Base-by-base conservation (phyloP, 2,113 vertebrate genomes). In the Zosterops lateralis region DNA sequence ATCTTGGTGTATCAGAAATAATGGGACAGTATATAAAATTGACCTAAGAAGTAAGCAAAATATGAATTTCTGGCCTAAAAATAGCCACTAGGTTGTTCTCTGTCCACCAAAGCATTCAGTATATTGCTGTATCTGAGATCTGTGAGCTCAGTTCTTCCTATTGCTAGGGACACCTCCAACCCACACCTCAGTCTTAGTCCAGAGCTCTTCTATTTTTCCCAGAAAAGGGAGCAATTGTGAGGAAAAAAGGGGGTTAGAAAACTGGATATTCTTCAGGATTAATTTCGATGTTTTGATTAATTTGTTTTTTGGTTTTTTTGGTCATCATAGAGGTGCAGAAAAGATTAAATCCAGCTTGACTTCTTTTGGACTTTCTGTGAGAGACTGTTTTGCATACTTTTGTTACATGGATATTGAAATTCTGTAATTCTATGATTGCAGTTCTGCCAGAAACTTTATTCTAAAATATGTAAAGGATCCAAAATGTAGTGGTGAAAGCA, bases 351-450 rank as follows among this genome's bases (percentile, higher is more conserved):
- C 25, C 72, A 82, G 24, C 36, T 58, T 92, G 67, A 73, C 5
- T 36, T 94, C 34, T 72, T 84, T 68, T 90, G 79, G 86, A 84
- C 51, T 80, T 93, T 87, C 47, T 60, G 21, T 76, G 83, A 75
- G 44, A 97, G 94, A 89, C n/a, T 42, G 10, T 76, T 96, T 91
- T 87, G n/a, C 53, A 84, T 48, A 56, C 17, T 95, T 96, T 93
- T 93, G 67, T 85, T 89, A 61, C 8, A 81, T 25, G 38, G 31
- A 68, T 57, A 89, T 51, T 92, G 77, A 93, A 86, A 95, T 81
- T 78, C 84, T 90, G 24, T 88, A 88, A 94, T 84, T 92, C 91
- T 90, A 88, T 95, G 40, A 87, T 47, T 95, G 73, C 75, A 76
- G 25, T 17, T 93, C 60, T 97, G 74, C 87, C 90, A 96, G 58